Percentiles rank a stretch among this genome's conserved stretches.
Evolutionary conservation across 2,797 vertebrate genomes (phyloP).

Genomic region (Bovichtus variegatus): DNA sequence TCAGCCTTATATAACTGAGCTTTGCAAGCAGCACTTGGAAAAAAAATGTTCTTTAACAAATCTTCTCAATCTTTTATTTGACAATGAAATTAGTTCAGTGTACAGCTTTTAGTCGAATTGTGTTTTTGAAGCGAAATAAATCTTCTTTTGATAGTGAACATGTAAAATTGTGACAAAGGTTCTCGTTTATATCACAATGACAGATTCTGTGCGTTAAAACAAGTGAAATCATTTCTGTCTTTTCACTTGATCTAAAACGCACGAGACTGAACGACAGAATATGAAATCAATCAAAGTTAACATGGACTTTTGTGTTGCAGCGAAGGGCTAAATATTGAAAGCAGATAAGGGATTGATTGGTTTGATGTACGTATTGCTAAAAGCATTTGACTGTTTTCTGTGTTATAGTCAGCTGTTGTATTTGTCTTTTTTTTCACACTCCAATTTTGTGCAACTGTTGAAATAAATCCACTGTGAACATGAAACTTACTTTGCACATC

Average conservation of each 20-base stretch:
- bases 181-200: constrained; percentile 1
- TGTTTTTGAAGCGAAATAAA: constrained; percentile 13
- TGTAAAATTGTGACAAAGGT: constrained; percentile 10
- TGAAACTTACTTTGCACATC: constrained; percentile 25
- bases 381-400: constrained; percentile 17
- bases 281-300: constrained; percentile 18
- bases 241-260: constrained; percentile 10
- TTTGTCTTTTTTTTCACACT: constrained; percentile 28
- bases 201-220: neutral
- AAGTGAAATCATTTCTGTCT: constrained; percentile 14
- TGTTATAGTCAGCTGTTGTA: constrained; percentile 21
- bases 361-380: constrained; percentile 8
- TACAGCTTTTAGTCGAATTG: constrained; percentile 16
- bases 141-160: neutral
- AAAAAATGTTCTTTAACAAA: constrained; percentile 26
- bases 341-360: constrained; percentile 31
- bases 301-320: constrained; percentile 19
- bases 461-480: constrained; percentile 61
- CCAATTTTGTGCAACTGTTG: constrained; percentile 18
- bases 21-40: constrained; percentile 50
- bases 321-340: constrained; percentile 44
- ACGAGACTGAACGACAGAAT: constrained; percentile 6
- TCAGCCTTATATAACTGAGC: constrained; percentile 59
- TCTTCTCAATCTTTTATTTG: constrained; percentile 34
- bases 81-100: constrained; percentile 23